Percentiles rank a stretch among this genome's conserved stretches.
phyloP scores from a whole-genome alignment of 2,797 vertebrate species.

The Diplodus sargus region DNA sequence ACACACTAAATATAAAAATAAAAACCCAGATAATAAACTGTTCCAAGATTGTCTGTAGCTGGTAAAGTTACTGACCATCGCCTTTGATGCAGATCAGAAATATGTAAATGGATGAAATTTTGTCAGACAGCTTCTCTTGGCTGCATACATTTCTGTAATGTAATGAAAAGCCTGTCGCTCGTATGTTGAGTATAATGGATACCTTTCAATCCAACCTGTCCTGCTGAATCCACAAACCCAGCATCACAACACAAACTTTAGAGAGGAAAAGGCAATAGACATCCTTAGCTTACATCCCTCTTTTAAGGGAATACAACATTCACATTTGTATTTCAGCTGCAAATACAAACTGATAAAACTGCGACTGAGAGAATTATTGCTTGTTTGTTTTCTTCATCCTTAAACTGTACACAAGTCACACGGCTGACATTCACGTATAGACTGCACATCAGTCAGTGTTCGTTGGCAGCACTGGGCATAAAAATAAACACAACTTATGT shows the following conservation, averaged over 20 bases:
- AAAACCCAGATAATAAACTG: constrained; percentile 80
- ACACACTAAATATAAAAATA: constrained; percentile 82
- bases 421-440: constrained; percentile 51
- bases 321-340: constrained; percentile 61
- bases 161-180: constrained; percentile 8
- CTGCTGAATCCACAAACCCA: constrained; percentile 46
- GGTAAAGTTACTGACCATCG: constrained; percentile 69
- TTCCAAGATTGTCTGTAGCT: constrained; percentile 82
- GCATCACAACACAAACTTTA: constrained; percentile 38
- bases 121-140: constrained; percentile 16
- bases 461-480: constrained; percentile 23
- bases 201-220: constrained; percentile 7
- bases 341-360: constrained; percentile 59
- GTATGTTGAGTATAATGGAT: constrained; percentile 12
- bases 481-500: constrained; percentile 28
- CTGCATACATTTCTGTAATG: background rate
- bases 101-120: constrained; percentile 10
- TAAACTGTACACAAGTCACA: constrained; percentile 55
- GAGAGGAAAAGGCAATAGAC: constrained; percentile 46
- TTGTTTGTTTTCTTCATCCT: constrained; percentile 44
- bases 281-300: constrained; percentile 41
- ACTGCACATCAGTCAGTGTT: constrained; percentile 42
- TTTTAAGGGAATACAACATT: constrained; percentile 65
- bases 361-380: constrained; percentile 68
- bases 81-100: constrained; percentile 47